Evolutionary conservation across 2,797 vertebrate species (phyloP).

Genomic region (Nannoperca obscura): DNA sequence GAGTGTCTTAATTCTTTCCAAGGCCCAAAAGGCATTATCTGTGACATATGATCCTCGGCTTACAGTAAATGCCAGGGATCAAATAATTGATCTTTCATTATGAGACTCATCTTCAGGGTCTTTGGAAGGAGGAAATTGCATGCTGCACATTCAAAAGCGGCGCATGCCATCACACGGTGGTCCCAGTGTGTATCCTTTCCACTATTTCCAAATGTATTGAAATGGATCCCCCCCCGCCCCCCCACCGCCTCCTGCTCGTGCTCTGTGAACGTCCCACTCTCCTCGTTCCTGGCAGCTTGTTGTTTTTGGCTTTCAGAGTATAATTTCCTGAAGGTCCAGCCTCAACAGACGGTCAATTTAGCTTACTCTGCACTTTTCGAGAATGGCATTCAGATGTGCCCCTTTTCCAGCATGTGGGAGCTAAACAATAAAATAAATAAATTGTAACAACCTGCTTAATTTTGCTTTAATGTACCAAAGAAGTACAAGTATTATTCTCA

Average conservation of each 20-base stretch:
- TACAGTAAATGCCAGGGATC: slow-evolving; percentile 66
- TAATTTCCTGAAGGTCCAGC: slow-evolving; percentile 79
- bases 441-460: not conserved
- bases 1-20: slow-evolving; percentile 9
- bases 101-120: slow-evolving; percentile 61
- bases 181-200: slow-evolving; percentile 55
- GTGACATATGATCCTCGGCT: slow-evolving; percentile 47
- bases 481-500: not conserved
- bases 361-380: slow-evolving; percentile 70
- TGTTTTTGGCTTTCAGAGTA: slow-evolving; percentile 78
- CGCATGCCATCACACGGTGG: slow-evolving; percentile 52
- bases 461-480: not conserved
- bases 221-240: slow-evolving; percentile 54
- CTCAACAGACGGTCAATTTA: slow-evolving; percentile 60
- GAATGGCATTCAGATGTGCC: slow-evolving; percentile 62
- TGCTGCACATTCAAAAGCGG: slow-evolving; percentile 48
- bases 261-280: slow-evolving; percentile 64
- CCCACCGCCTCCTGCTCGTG: slow-evolving; percentile 17
- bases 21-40: slow-evolving; percentile 45
- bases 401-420: slow-evolving; percentile 39
- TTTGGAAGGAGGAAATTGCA: slow-evolving; percentile 70
- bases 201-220: slow-evolving; percentile 72
- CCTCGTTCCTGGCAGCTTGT: slow-evolving; percentile 67
- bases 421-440: slow-evolving; percentile 38
- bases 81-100: slow-evolving; percentile 72